Conservation (phyloP, 2,113 vertebrate genomes). For the Phaethornis superciliosus region DNA sequence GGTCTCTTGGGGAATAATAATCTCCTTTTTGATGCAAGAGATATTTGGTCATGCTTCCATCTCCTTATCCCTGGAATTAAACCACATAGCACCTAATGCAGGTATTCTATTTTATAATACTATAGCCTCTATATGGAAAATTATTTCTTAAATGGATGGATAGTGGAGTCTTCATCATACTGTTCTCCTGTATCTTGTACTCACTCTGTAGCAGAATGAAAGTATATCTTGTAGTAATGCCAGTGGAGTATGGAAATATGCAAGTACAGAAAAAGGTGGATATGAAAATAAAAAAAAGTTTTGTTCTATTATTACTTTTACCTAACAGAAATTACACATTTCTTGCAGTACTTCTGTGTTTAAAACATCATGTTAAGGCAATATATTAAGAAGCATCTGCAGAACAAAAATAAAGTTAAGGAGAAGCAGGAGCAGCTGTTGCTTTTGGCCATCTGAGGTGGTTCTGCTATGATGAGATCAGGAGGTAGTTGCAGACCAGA, state of each 20-base stretch:
- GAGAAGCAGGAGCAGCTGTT: neutral
- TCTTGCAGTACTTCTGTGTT: neutral
- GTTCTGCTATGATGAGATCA: neutral
- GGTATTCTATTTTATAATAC: neutral
- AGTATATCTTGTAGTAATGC: neutral
- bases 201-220: neutral
- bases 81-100: neutral
- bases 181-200: neutral
- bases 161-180: accelerated
- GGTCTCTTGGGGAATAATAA: neutral
- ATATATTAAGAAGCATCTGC: neutral
- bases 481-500: neutral
- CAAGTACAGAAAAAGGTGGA: neutral
- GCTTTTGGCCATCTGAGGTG: neutral
- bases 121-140: neutral
- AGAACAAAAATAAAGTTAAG: neutral
- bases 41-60: neutral
- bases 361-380: neutral
- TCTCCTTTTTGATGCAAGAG: neutral
- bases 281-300: too few species aligned
- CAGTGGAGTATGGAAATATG: neutral
- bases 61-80: neutral
- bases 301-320: neutral
- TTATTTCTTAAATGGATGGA: neutral
- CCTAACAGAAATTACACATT: neutral